Percentiles rank a stretch among this genome's conserved stretches.
phyloP scores from a whole-genome alignment of 2,888 invertebrate species.

The Drosophila pegasa region DNA sequence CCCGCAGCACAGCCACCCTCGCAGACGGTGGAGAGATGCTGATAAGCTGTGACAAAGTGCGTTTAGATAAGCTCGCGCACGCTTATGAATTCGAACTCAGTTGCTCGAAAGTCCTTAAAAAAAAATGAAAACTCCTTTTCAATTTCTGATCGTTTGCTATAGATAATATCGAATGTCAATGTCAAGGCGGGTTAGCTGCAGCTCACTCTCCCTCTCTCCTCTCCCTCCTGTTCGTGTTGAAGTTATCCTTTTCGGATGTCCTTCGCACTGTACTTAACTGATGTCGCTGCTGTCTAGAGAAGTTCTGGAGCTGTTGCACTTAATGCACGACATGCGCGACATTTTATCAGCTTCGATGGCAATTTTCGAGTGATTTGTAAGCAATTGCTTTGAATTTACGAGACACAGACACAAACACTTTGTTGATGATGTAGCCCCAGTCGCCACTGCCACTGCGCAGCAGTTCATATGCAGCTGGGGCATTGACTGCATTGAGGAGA shows the following conservation, averaged over 20 bases:
- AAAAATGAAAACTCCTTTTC: constrained; percentile 68
- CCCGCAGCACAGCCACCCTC: constrained; percentile 3
- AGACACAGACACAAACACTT: constrained; percentile 17
- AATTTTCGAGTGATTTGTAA: constrained; percentile 78
- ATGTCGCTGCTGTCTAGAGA: constrained; percentile 47
- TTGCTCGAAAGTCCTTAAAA: constrained; percentile 45
- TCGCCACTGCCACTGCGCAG: neutral
- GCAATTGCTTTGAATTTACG: constrained; percentile 66
- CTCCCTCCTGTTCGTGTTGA: neutral
- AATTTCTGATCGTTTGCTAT: constrained; percentile 74
- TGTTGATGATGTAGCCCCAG: neutral
- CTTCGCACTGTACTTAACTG: constrained; percentile 57
- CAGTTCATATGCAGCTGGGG: constrained; percentile 3
- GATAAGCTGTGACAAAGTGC: constrained; percentile 81
- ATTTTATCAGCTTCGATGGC: constrained; percentile 60
- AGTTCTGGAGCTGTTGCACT: constrained; percentile 53
- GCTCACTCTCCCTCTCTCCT: neutral
- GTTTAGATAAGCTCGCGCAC: constrained; percentile 53
- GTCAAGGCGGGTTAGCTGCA: constrained; percentile 54
- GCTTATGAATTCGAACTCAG: constrained; percentile 33
- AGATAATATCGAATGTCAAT: constrained; percentile 78
- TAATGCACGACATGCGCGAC: constrained; percentile 65
- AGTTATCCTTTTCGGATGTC: constrained; percentile 41
- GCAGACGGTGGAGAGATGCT: constrained; percentile 53
- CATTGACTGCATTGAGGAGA: neutral